Evolutionary conservation across 2,888 invertebrate genomes (phyloP).

Genomic region (Digitonthophagus gazella): DNA sequence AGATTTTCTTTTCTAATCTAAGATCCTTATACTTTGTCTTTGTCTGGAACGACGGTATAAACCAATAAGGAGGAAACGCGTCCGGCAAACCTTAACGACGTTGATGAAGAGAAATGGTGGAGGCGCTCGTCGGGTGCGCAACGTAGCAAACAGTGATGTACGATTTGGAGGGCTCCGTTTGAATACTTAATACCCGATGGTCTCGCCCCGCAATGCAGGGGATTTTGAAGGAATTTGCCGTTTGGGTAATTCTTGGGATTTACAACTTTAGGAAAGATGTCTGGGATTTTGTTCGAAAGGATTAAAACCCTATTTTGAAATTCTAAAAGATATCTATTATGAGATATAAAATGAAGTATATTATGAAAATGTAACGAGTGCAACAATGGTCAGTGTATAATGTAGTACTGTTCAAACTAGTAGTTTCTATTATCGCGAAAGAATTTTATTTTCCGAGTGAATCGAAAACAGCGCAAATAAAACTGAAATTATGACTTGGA

Average conservation of each 20-base stretch:
- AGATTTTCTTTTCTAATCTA: no score
- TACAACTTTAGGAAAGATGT: background rate
- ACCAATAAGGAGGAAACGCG: constrained; percentile 48
- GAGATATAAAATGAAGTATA: background rate
- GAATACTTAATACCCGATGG: constrained; percentile 44
- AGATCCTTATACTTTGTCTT: background rate
- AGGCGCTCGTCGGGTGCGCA: constrained; percentile 35
- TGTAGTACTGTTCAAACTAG: background rate
- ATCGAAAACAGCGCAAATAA: background rate
- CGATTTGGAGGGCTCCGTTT: constrained; percentile 43
- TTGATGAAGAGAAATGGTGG: constrained; percentile 51
- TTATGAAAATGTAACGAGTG: background rate
- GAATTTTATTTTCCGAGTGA: background rate
- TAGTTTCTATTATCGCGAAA: background rate
- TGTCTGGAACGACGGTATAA: constrained; percentile 36
- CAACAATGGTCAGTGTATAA: no score
- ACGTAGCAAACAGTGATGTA: constrained; percentile 44
- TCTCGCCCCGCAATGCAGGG: background rate
- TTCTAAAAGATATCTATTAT: no score
- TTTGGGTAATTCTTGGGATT: background rate
- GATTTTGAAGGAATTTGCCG: background rate
- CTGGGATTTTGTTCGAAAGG: no score
- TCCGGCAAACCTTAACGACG: constrained; percentile 44
- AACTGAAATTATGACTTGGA: background rate
- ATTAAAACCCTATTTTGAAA: background rate